Base-by-base conservation (phyloP, 1,140 invertebrate genomes). In the Cheumatopsyche charites region DNA sequence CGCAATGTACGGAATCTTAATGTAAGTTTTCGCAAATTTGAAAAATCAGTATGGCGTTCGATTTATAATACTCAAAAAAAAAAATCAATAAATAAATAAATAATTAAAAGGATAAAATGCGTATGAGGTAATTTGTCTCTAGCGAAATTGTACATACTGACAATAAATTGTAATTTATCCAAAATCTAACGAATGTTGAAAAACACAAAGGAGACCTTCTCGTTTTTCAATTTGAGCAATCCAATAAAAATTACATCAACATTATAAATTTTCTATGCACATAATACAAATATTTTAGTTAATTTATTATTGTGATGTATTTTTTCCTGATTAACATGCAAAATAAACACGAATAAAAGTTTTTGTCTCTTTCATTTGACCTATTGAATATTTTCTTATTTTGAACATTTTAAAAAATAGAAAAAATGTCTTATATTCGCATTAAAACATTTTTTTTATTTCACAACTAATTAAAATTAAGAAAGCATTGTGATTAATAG, bases 121-220 rank as follows among this genome's bases (percentile, higher is more conserved):
- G 3, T 7, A 25, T 26, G 21, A 12, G 23, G 13, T 23, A 58
- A 25, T 4, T 36, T 41, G 52, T 68, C n/a, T n/a, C 19, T 43
- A 42, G 67, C 23, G 45, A 69, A 70, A 45, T 69, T 73, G 72
- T 73, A 73, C 21, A 73, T 73, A 73, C 63, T 23, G 65, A 73
- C 71, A 73, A 68, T 71, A 68, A 68, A 36, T 15, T 70, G 15
- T 19, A 43, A 36, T 63, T 25, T 58, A n/a, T 47, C 4, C 43
- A 47, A 63, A 19, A 43, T 43, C 26, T 25, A 36, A 36, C 29
- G 29, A 36, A 36, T 9, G 29, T 36, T 36, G 29, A 36, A 36
- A 4, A 36, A 3, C 3, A 36, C 29, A 36, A 3, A 36, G 29
- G n/a, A n/a, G n/a, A n/a, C n/a, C 9, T 9, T 36, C 3, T 36